Percentiles rank a stretch among this genome's conserved stretches.
These are phyloP conservation scores for Etheostoma nigrum DNA, from an alignment of 2,797 vertebrate species.

Conservation along the genomic window DNA sequence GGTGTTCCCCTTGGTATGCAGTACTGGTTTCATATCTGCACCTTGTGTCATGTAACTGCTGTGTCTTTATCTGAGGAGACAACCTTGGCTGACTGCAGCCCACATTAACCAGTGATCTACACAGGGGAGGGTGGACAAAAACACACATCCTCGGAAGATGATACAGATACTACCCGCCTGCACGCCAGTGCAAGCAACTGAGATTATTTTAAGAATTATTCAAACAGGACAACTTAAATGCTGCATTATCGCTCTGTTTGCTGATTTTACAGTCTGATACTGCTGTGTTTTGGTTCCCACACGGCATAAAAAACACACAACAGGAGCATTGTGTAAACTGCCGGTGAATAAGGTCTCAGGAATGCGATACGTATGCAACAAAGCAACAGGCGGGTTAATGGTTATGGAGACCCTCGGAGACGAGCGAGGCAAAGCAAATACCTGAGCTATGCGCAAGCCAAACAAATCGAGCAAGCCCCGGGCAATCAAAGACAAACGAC, in stretches of 20 bases:
- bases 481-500: constrained; percentile 43
- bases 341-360: constrained; percentile 69
- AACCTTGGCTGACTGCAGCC: constrained; percentile 26
- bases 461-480: constrained; percentile 59
- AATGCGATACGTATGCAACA: constrained; percentile 75
- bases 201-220: constrained; percentile 12
- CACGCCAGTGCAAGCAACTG: constrained; percentile 7
- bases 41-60: constrained; percentile 26
- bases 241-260: constrained; percentile 30
- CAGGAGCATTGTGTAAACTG: constrained; percentile 59
- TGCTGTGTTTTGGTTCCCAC: constrained; percentile 67
- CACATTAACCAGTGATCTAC: constrained; percentile 14
- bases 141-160: constrained; percentile 20
- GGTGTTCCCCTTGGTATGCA: neutral
- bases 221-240: constrained; percentile 22
- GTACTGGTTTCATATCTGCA: constrained; percentile 20
- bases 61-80: constrained; percentile 30
- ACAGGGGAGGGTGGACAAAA: neutral
- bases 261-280: constrained; percentile 51
- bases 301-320: constrained; percentile 61
- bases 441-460: constrained; percentile 63
- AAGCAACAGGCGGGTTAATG: constrained; percentile 78
- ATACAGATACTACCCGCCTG: constrained; percentile 8
- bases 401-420: constrained; percentile 72
- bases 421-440: constrained; percentile 69